phyloP scores from a whole-genome alignment of 2,797 vertebrate species.

The Platalea minor region DNA sequence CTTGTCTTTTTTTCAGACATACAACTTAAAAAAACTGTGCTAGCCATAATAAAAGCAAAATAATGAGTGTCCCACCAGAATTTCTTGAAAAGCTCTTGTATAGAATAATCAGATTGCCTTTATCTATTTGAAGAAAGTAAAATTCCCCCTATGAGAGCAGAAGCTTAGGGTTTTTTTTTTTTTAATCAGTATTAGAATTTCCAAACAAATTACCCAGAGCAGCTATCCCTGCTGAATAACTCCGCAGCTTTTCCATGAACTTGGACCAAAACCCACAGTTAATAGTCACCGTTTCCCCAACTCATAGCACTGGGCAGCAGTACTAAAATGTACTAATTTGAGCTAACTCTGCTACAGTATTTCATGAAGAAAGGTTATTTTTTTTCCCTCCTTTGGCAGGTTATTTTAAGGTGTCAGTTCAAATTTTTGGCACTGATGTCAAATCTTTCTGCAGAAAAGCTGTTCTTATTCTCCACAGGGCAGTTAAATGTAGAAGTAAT shows the following conservation, averaged over 20 bases:
- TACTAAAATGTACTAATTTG: neutral
- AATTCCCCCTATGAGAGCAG: neutral
- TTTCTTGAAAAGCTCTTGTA: neutral
- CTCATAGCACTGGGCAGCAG: neutral
- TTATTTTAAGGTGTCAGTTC: conserved; percentile 32
- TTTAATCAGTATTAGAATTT: neutral
- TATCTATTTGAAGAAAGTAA: neutral
- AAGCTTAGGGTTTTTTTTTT: neutral
- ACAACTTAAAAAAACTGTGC: neutral
- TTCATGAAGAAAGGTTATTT: neutral
- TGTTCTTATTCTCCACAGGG: neutral
- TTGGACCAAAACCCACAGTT: neutral
- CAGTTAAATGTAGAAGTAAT: neutral
- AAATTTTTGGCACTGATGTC: neutral
- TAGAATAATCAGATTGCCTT: neutral
- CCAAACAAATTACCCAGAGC: neutral
- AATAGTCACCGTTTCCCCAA: neutral
- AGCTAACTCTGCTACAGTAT: neutral
- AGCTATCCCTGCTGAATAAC: neutral
- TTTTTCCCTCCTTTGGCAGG: neutral
- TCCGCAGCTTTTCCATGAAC: neutral
- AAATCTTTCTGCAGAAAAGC: neutral
- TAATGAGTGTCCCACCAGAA: neutral
- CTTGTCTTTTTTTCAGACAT: neutral
- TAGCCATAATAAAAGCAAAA: neutral